Conservation (phyloP, 2,797 vertebrate genomes). For the Labeo calbasu region DNA sequence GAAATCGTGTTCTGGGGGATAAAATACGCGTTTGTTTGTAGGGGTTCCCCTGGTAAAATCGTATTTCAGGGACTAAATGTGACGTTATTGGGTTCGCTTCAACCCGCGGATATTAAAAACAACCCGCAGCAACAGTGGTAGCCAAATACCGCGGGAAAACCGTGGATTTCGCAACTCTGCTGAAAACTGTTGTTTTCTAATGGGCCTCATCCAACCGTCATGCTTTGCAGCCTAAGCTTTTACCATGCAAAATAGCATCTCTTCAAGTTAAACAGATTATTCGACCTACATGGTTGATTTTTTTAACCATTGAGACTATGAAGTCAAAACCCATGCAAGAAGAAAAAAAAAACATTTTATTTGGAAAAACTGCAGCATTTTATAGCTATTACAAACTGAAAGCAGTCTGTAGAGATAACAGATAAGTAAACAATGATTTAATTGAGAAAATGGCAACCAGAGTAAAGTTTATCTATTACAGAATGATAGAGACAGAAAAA, state of each 20-base stretch:
- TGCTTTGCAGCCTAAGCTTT: background rate
- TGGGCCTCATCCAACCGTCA: background rate
- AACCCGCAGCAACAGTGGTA: too few species aligned
- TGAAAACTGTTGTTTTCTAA: background rate
- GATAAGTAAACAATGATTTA: background rate
- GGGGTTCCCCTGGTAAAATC: too few species aligned
- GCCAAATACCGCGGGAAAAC: too few species aligned
- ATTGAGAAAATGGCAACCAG: background rate
- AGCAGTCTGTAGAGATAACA: background rate
- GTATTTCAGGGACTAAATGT: too few species aligned
- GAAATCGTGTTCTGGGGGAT: too few species aligned
- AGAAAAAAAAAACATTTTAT: background rate
- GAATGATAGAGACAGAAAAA: background rate
- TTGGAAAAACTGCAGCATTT: background rate
- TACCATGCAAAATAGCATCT: background rate
- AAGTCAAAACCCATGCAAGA: background rate
- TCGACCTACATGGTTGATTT: too few species aligned
- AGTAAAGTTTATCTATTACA: background rate
- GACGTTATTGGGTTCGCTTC: too few species aligned
- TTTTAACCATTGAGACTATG: too few species aligned
- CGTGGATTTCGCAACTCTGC: too few species aligned
- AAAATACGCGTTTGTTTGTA: too few species aligned
- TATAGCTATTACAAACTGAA: background rate
- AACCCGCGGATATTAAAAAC: too few species aligned
- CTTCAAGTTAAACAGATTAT: background rate